Percentiles rank a stretch among this genome's conserved stretches.
Evolutionary conservation across 2,888 invertebrate genomes (phyloP).

Genomic region (Phyllotreta striolata): DNA sequence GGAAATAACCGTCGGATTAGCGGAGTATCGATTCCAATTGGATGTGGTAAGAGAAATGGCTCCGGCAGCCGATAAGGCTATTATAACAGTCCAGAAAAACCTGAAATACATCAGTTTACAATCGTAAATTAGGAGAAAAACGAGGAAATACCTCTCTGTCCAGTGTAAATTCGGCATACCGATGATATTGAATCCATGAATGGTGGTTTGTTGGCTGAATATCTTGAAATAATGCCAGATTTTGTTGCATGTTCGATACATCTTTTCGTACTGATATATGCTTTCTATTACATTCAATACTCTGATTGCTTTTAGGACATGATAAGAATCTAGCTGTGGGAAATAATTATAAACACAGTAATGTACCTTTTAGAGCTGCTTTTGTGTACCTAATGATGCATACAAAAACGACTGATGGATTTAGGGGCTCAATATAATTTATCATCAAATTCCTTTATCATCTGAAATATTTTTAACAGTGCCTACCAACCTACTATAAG

Average conservation of each 20-base stretch:
- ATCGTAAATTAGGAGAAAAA: background rate
- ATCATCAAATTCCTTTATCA: too few species aligned
- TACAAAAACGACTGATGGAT: too few species aligned
- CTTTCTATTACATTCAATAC: too few species aligned
- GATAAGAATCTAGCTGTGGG: too few species aligned
- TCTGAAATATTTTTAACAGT: too few species aligned
- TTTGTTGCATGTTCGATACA: background rate
- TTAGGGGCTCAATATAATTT: too few species aligned
- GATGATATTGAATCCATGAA: constrained; percentile 53
- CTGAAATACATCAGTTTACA: constrained; percentile 51
- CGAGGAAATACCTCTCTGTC: constrained; percentile 45
- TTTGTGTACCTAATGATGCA: too few species aligned
- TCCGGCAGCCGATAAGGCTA: constrained; percentile 60
- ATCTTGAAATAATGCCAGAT: constrained; percentile 33
- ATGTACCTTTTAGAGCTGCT: too few species aligned
- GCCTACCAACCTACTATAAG: too few species aligned
- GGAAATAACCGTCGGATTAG: constrained; percentile 71
- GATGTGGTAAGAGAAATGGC: constrained; percentile 63
- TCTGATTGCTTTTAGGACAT: too few species aligned
- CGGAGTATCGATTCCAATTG: constrained; percentile 66
- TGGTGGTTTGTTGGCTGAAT: constrained; percentile 52
- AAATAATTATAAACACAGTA: too few species aligned
- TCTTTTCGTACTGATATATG: too few species aligned
- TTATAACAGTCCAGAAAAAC: constrained; percentile 60
- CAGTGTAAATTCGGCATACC: constrained; percentile 46